phyloP scores from a whole-genome alignment of 1,140 invertebrate species.

The Bombus ignitus region DNA sequence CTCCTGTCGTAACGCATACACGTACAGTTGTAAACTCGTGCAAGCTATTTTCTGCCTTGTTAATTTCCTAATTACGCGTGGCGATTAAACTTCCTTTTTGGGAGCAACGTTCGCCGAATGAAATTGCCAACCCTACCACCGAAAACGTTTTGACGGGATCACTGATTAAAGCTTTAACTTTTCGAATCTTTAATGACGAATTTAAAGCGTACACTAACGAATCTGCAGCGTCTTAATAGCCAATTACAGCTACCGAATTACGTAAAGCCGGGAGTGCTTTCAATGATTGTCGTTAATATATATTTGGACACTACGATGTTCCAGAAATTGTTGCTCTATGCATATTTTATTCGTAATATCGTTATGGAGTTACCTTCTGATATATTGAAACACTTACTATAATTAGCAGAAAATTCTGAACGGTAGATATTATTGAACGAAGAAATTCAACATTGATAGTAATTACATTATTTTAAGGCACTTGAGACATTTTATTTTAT shows the following conservation, averaged over 20 bases:
- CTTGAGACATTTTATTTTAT: neutral
- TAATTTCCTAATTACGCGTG: constrained; percentile 35
- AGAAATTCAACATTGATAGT: neutral
- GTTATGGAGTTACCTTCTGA: no score
- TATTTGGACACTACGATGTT: no score
- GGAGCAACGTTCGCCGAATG: constrained; percentile 4
- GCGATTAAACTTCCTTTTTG: constrained; percentile 34
- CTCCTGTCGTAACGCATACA: neutral
- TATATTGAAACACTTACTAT: no score
- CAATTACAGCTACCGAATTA: neutral
- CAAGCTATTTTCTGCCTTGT: constrained; percentile 33
- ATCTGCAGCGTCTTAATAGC: neutral
- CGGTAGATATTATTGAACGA: neutral
- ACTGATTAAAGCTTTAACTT: constrained; percentile 19
- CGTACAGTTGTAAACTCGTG: neutral
- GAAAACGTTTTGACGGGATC: constrained; percentile 15
- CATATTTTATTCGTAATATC: no score
- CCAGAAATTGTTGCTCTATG: no score
- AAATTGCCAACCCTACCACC: neutral
- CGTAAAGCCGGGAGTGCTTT: no score
- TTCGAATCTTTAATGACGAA: neutral
- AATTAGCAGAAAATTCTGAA: no score
- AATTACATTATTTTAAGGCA: neutral
- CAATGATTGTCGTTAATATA: no score
- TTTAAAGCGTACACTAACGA: neutral